phyloP scores from a whole-genome alignment of 2,888 invertebrate species.

The Dastarcus helophoroides region DNA sequence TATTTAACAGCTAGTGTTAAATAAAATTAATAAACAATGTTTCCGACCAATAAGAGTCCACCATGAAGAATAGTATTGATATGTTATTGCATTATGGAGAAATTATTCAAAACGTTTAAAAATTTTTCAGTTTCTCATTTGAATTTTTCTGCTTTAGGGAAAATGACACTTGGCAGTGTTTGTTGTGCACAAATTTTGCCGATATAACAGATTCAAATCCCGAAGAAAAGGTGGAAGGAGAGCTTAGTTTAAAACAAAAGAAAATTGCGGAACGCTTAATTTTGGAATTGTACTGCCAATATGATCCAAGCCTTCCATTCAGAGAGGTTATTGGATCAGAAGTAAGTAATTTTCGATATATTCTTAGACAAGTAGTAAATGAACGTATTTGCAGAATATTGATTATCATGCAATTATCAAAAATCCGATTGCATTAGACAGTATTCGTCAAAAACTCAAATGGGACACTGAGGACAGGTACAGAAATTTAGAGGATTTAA shows the following conservation, averaged over 20 bases:
- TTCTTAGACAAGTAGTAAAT: slow-evolving; percentile 2
- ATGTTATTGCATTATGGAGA: too few relatives aligned
- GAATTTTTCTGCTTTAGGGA: slow-evolving; percentile 17
- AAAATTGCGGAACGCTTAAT: slow-evolving; percentile 73
- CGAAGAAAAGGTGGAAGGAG: slow-evolving; percentile 38
- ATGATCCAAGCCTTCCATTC: slow-evolving; percentile 78
- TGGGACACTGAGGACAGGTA: slow-evolving; percentile 63
- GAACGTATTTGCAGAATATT: slow-evolving; percentile 41
- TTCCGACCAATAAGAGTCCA: too few relatives aligned
- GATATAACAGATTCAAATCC: slow-evolving; percentile 48
- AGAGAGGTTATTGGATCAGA: slow-evolving; percentile 72
- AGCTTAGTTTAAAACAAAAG: slow-evolving; percentile 48
- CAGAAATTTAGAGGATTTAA: slow-evolving; percentile 59
- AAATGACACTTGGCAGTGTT: slow-evolving; percentile 86
- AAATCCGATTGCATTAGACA: slow-evolving; percentile 76
- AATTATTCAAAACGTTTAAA: too few relatives aligned
- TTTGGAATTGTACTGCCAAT: slow-evolving; percentile 84
- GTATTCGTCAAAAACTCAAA: slow-evolving; percentile 69
- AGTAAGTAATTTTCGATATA: too few relatives aligned
- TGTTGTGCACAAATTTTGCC: slow-evolving; percentile 75
- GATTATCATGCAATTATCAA: slow-evolving; percentile 60
- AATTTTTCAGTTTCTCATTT: neutral
- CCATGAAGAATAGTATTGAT: too few relatives aligned
- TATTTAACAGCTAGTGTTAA: too few relatives aligned
- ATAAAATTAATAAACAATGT: too few relatives aligned